A percentile compares a stretch with the other conserved stretches of the same genome.
Evolutionary conservation across 1,140 invertebrate genomes (phyloP).

Genomic region (Drosophila navojoa): DNA sequence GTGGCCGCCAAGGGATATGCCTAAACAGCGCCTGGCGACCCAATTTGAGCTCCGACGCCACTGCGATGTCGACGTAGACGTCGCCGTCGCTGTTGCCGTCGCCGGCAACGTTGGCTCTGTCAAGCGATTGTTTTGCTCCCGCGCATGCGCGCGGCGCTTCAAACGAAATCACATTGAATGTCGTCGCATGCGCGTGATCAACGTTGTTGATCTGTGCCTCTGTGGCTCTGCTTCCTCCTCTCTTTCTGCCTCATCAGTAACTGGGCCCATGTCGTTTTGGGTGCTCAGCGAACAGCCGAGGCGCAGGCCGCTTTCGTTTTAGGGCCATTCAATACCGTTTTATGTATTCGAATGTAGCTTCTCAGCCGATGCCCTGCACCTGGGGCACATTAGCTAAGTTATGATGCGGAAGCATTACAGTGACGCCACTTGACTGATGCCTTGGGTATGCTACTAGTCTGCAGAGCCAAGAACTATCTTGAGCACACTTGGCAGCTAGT

Average conservation of each 20-base stretch:
- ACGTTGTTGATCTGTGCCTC: conserved; percentile 77
- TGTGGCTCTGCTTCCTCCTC: conserved; percentile 9
- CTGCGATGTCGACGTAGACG: conserved; percentile 20
- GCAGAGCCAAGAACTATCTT: too few species aligned
- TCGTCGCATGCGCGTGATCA: conserved; percentile 82
- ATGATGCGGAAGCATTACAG: background rate
- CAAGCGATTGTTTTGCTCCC: conserved; percentile 80
- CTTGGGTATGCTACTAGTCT: too few species aligned
- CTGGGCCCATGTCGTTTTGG: conserved; percentile 55
- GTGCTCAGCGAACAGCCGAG: conserved; percentile 53
- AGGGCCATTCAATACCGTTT: conserved; percentile 75
- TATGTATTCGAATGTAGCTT: conserved; percentile 61
- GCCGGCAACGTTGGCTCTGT: conserved; percentile 43
- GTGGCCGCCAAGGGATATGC: conserved; percentile 55
- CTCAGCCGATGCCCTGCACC: conserved; percentile 52
- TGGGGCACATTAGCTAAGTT: background rate
- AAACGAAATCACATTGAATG: conserved; percentile 82
- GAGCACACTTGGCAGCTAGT: too few species aligned
- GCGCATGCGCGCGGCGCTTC: conserved; percentile 78
- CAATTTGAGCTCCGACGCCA: conserved; percentile 54
- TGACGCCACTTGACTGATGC: background rate
- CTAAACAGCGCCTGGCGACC: conserved; percentile 45
- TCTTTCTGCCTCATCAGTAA: conserved; percentile 19
- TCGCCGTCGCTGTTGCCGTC: conserved; percentile 3
- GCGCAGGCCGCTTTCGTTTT: conserved; percentile 64